Percentiles rank a stretch among this genome's conserved stretches.
phyloP scores from a whole-genome alignment of 2,888 invertebrate species.

The Dolomedes plantarius region DNA sequence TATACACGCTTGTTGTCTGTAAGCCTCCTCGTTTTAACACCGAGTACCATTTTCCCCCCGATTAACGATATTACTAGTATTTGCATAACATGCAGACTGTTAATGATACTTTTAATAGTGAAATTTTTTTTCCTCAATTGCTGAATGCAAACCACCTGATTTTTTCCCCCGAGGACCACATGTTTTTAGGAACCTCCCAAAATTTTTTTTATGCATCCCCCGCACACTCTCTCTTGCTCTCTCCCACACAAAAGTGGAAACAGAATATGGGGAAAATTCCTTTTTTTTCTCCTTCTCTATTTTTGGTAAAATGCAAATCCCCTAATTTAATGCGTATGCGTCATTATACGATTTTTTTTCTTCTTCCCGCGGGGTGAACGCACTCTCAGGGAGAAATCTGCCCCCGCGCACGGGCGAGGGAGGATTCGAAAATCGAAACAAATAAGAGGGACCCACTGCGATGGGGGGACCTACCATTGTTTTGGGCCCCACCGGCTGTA shows the following conservation, averaged over 20 bases:
- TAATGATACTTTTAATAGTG: no score
- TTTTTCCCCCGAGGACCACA: not conserved
- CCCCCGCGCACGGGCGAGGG: slow-evolving; percentile 37
- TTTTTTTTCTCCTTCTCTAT: not conserved
- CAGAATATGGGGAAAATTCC: slow-evolving; percentile 3
- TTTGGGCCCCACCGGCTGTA: slow-evolving; percentile 24
- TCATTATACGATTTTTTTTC: not conserved
- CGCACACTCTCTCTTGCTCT: not conserved
- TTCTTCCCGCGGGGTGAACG: slow-evolving; percentile 43
- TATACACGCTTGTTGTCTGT: no score
- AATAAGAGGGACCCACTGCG: slow-evolving; percentile 33
- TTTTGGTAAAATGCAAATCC: slow-evolving; percentile 17
- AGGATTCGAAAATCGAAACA: slow-evolving; percentile 32
- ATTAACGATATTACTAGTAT: no score
- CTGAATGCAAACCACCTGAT: no score
- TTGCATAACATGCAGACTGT: no score
- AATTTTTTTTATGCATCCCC: not conserved
- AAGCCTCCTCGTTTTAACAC: no score
- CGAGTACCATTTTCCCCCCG: no score
- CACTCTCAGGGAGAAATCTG: slow-evolving; percentile 31
- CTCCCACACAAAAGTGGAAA: not conserved
- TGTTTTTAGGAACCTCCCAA: not conserved
- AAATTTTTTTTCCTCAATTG: no score
- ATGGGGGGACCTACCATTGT: slow-evolving; percentile 45
- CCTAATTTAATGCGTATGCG: slow-evolving; percentile 15